Evolutionary conservation across 2,113 vertebrate genomes (phyloP), one percentile per base, ranked within the genome.

Genomic region (Larimichthys polyactis): DNA sequence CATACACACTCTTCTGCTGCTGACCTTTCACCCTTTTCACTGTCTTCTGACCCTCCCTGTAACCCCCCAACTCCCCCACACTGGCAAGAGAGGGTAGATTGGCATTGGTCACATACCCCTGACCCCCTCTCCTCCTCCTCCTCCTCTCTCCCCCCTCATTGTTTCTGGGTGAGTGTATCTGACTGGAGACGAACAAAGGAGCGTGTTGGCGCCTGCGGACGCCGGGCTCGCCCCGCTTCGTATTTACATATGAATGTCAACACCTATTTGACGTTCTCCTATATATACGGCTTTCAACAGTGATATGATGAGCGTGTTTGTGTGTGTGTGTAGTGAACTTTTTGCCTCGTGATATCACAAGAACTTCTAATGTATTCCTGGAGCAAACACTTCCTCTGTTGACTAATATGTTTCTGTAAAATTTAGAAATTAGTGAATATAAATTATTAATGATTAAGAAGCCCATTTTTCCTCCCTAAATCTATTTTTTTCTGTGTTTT

Each of bases 141-240:
- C 11, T 32, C 17, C 51, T 36, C 32, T 6, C 32, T 1, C 59
- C 22, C 22, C 22, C 22, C 91, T 94, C 94, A 95, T 97, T 97
- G 96, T 97, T 97, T 97, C 94, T 44, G 96, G 95, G 95, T 97
- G 96, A 97, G 89, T 95, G 95, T 85, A 95, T 96, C 93, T 94
- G 93, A 96, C 94, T 94, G 93, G 92, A 95, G 92, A 86, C 8
- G 59, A 95, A 96, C 96, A 98, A 97, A 97, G 93, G 88, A 82
- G 90, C 89, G 93, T 95, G 94, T 93, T 92, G 95, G 91, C 92
- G 94, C 87, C 66, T 29, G 46, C 44, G 92, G 92, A 89, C 83
- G 90, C 92, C 92, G 87, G 83, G 51, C 84, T 93, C 90, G 86
- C 91, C 94, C 95, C 90, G 95, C 90, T 95, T 95, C 89, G 89